phyloP scores from a whole-genome alignment of 2,797 vertebrate species.

The Masticophis lateralis region DNA sequence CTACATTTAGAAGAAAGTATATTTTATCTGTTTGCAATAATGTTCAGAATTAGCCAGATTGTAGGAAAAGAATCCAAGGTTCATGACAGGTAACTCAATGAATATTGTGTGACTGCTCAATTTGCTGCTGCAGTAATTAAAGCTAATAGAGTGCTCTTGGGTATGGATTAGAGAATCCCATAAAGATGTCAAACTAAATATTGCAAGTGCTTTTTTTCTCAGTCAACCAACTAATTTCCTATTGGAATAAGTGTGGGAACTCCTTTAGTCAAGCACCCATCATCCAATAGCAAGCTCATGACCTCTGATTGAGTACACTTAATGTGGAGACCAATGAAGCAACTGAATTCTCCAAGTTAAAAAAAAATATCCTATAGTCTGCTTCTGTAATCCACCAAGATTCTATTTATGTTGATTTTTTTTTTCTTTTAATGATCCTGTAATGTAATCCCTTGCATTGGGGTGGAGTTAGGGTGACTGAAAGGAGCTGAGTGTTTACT shows the following conservation, averaged over 20 bases:
- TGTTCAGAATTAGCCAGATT: neutral
- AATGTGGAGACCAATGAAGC: neutral
- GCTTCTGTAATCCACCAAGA: neutral
- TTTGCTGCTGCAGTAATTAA: conserved; percentile 40
- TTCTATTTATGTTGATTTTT: neutral
- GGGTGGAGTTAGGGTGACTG: neutral
- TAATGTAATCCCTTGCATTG: neutral
- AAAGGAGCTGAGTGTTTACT: neutral
- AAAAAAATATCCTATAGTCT: neutral
- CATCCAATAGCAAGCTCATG: neutral
- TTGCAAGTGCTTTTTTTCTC: neutral
- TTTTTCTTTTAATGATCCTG: neutral
- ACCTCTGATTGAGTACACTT: neutral
- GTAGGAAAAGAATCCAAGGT: conserved; percentile 29
- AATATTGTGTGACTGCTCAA: conserved; percentile 37
- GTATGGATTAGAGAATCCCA: neutral
- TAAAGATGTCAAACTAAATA: conserved; percentile 15
- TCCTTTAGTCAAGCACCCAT: neutral
- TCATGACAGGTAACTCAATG: conserved; percentile 23
- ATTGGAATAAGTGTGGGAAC: neutral
- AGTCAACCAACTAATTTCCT: neutral
- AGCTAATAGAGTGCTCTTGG: conserved; percentile 31
- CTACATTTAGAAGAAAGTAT: neutral
- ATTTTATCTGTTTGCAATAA: neutral
- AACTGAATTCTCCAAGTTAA: neutral